Evolutionary conservation across 2,888 invertebrate genomes (phyloP).

Genomic region (Hedychridium roseum): DNA sequence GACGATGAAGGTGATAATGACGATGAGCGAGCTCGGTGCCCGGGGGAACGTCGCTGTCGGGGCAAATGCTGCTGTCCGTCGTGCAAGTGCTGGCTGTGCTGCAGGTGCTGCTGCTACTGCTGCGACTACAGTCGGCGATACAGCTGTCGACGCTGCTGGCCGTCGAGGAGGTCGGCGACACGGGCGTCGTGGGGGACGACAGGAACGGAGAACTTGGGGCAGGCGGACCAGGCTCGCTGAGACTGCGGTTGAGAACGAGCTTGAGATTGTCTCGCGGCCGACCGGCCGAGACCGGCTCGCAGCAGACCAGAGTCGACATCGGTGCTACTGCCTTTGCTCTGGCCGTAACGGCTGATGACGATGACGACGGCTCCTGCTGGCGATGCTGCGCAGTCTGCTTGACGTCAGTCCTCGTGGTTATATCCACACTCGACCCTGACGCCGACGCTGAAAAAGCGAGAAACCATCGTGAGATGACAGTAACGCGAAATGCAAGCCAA

Average conservation of each 20-base stretch:
- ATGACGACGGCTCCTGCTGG: slow-evolving; percentile 5
- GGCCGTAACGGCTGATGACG: slow-evolving; percentile 5
- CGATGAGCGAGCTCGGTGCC: slow-evolving; percentile 16
- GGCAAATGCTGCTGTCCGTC: too few species aligned
- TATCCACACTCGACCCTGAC: slow-evolving; percentile 40
- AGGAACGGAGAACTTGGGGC: slow-evolving; percentile 36
- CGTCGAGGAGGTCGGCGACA: slow-evolving; percentile 43
- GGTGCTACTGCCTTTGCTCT: slow-evolving; percentile 11
- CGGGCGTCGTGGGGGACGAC: slow-evolving; percentile 49
- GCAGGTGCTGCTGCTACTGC: slow-evolving; percentile 17
- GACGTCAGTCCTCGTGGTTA: slow-evolving; percentile 43
- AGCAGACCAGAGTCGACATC: slow-evolving; percentile 67
- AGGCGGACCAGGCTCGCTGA: slow-evolving; percentile 68
- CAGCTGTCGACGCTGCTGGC: slow-evolving; percentile 37
- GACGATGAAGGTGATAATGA: slow-evolving; percentile 30
- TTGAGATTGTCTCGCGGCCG: slow-evolving; percentile 68
- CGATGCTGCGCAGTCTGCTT: slow-evolving; percentile 18
- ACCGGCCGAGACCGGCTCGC: slow-evolving; percentile 62
- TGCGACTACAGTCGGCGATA: slow-evolving; percentile 25
- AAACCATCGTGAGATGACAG: slow-evolving; percentile 17
- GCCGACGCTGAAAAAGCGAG: slow-evolving; percentile 30
- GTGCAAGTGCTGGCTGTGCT: too few species aligned
- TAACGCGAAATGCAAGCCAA: too few species aligned
- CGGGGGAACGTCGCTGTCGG: slow-evolving; percentile 19
- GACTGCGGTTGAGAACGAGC: slow-evolving; percentile 67